Conservation (phyloP, 2,888 invertebrate genomes). For the Pseudeuparius sepicola region DNA sequence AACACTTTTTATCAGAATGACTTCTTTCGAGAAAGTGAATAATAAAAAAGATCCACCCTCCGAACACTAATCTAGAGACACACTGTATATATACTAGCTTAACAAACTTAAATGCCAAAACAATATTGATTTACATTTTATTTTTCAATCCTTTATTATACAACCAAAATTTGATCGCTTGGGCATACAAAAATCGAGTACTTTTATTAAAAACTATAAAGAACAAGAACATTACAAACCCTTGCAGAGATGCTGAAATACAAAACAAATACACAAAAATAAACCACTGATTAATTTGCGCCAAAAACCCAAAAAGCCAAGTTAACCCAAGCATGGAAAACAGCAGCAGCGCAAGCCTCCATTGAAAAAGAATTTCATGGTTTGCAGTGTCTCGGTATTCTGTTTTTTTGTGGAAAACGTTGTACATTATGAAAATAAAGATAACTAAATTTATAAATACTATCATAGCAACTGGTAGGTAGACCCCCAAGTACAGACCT, state of each 20-base stretch:
- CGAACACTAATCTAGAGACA: too few relatives aligned
- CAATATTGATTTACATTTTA: too few relatives aligned
- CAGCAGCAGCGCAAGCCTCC: slow-evolving; percentile 47
- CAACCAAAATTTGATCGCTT: slow-evolving; percentile 24
- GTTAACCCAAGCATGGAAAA: slow-evolving; percentile 52
- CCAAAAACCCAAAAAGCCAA: slow-evolving; percentile 49
- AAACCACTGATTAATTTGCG: slow-evolving; percentile 32
- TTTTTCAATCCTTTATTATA: slow-evolving; percentile 25
- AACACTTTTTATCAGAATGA: too few relatives aligned
- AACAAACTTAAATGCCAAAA: too few relatives aligned
- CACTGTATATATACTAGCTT: too few relatives aligned
- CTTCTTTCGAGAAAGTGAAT: too few relatives aligned
- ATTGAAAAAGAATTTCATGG: slow-evolving; percentile 39
- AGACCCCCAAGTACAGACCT: slow-evolving; percentile 45
- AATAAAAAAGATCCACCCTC: too few relatives aligned
- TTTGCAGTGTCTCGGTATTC: slow-evolving; percentile 26
- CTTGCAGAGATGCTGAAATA: slow-evolving; percentile 46
- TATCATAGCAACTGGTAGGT: slow-evolving; percentile 45
- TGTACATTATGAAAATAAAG: slow-evolving; percentile 47
- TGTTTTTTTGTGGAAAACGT: slow-evolving; percentile 38
- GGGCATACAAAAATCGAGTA: slow-evolving; percentile 43
- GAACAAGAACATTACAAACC: slow-evolving; percentile 51
- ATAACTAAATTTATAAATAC: slow-evolving; percentile 47
- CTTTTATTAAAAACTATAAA: slow-evolving; percentile 50
- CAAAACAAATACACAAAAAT: slow-evolving; percentile 44